These are phyloP conservation scores for Lithosia quadra DNA, from an alignment of 2,888 invertebrate genomes.

Conservation along the genomic window DNA sequence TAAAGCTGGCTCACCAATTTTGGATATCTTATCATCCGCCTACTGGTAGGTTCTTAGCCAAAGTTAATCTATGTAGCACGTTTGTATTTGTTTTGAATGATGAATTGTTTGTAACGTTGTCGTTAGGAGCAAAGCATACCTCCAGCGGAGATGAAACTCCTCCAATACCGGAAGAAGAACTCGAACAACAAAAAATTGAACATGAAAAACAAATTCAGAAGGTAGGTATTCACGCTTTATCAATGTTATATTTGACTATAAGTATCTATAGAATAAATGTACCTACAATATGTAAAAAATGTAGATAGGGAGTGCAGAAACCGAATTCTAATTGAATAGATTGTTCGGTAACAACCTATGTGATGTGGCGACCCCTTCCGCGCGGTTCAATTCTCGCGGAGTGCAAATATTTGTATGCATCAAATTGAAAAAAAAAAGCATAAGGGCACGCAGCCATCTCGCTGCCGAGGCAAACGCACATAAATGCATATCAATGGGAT, in stretches of 20 bases:
- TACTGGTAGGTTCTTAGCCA: conserved; percentile 83
- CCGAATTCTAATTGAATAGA: not conserved
- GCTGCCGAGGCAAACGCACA: too few species aligned
- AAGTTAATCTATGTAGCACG: conserved; percentile 4
- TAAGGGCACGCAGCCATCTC: too few species aligned
- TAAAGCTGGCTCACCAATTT: conserved; percentile 94
- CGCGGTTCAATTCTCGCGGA: too few species aligned
- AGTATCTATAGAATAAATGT: not conserved
- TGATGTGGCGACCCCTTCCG: too few species aligned
- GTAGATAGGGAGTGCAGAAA: not conserved
- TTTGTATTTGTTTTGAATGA: conserved; percentile 26
- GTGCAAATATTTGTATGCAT: not conserved
- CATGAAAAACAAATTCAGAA: conserved; percentile 88
- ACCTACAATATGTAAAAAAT: too few species aligned
- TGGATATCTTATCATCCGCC: conserved; percentile 95
- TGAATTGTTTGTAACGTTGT: conserved; percentile 25
- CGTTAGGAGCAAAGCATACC: conserved; percentile 78
- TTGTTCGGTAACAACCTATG: not conserved
- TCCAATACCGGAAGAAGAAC: conserved; percentile 80
- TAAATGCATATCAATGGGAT: too few species aligned
- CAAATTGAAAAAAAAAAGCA: too few species aligned
- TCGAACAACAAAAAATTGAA: conserved; percentile 88
- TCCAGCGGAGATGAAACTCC: conserved; percentile 86
- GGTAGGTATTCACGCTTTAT: conserved; percentile 67
- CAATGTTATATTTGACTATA: not conserved